Evolutionary conservation across 2,888 invertebrate genomes (phyloP), one percentile per base, ranked within the genome.

Genomic region (Eupithecia subumbrata): DNA sequence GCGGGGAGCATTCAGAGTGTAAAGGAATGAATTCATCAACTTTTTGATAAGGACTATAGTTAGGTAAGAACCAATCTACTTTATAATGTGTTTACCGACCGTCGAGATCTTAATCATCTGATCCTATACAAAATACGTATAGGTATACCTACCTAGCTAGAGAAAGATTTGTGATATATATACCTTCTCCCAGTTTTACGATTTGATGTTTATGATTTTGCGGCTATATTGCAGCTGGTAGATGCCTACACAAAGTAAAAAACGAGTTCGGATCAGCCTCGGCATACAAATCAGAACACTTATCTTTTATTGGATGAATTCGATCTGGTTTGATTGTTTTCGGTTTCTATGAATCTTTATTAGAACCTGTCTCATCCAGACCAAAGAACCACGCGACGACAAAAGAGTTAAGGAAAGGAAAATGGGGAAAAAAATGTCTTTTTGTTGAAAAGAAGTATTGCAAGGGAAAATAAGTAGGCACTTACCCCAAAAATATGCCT

Each of bases 131-230:
- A n/a, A 52, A 52, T 52, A n/a, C n/a, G n/a, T n/a, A n/a, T 8
- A 30, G n/a, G n/a, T n/a, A 34, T 4, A 34, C 2, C 2, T 37
- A 37, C 5, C 7, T 7, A 37, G 37, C 2, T 37, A 37, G 7
- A 37, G 37, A 7, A 37, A 37, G 7, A 37, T 37, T 4, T 37
- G 37, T 37, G 37, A 37, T 37, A 37, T 5, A 37, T 37, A 37
- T 37, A 68, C 14, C 25, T 25, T 68, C 22, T 43, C 43, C 63
- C 71, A 73, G 74, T 75, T 79, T 78, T 72, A 78, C 72, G 73
- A 63, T 89, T 88, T 87, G 86, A 85, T 86, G 85, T 90, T 90
- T 90, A 90, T 87, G 89, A 89, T 86, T 89, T 83, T 84, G 83
- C 85, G 79, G 85, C 84, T 84, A 83, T 86, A 87, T 83, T 90